Base-by-base conservation (phyloP, 2,113 vertebrate species). In the Dicentrarchus labrax region DNA sequence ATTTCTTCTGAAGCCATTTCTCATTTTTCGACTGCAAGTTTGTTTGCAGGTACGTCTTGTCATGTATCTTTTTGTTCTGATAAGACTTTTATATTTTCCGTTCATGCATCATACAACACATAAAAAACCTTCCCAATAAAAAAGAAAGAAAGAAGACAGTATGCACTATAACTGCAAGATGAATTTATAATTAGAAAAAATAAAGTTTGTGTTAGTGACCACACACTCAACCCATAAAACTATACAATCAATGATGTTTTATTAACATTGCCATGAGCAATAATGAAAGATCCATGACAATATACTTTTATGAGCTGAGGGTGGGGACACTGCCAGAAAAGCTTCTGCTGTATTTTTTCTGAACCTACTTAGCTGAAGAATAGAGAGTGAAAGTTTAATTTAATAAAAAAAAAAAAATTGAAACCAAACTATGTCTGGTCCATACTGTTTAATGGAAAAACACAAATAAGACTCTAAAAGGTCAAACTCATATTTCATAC, bases 281-380 rank as follows among this genome's bases (percentile, higher is more conserved):
- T 39, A 72, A 80, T 80, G 66, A 73, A 72, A 38, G 10, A 57
- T 22, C 22, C 30, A 47, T 47, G 12, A 57, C 43, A 24, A 57
- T 19, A 80, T 21, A 57, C 13, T 13, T 67, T 67, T 47, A 45
- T 45, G 22, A 54, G 17, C 50, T 13, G n/a, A 56, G 2, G 2
- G 47, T 76, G 61, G 1, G 5, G 22, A 5, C 5, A 19, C 10
- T 16, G 8, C 2, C 6, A 30, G 13, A 4, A 41, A 69, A 6
- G 12, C 43, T 30, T 10, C 13, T 67, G 64, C 22, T 48, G 15
- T 48, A 5, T 17, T 47, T 47, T 62, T 64, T 36, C 19, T 24
- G n/a, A 43, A 21, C 2, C 19, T 22, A 10, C 12, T 6, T 16
- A 11, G n/a, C 6, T 60, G n/a, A n/a, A n/a, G n/a, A n/a, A n/a